phyloP scores from a whole-genome alignment of 1,140 invertebrate species.

The Lucilia sericata region DNA sequence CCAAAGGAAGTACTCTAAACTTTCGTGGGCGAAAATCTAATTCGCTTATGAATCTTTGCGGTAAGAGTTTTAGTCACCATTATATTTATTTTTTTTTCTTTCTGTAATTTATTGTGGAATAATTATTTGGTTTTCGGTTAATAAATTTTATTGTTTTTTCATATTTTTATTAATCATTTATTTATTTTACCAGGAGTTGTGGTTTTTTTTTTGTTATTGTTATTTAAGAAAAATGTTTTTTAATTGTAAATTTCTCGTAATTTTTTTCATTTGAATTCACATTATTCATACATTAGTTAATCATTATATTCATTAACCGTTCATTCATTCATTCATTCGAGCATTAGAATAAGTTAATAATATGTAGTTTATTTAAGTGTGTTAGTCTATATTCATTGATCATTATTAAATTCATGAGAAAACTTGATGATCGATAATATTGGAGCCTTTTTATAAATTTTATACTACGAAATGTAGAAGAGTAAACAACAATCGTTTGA shows the following conservation, averaged over 20 bases:
- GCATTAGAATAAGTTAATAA: too few relatives aligned
- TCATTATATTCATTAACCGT: too few relatives aligned
- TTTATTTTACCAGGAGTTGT: neutral
- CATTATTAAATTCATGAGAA: too few relatives aligned
- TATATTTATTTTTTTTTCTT: neutral
- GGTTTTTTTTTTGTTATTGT: neutral
- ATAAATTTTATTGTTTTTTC: slow-evolving; percentile 16
- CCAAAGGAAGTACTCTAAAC: slow-evolving; percentile 72
- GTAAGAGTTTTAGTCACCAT: slow-evolving; percentile 73
- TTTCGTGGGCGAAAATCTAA: slow-evolving; percentile 85
- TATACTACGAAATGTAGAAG: too few relatives aligned
- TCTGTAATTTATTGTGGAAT: neutral
- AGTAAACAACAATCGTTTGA: too few relatives aligned
- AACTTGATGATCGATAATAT: too few relatives aligned
- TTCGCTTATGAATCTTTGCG: slow-evolving; percentile 93
- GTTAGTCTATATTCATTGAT: too few relatives aligned
- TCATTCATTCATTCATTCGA: too few relatives aligned
- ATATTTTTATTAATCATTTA: neutral
- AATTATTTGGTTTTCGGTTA: slow-evolving; percentile 15
- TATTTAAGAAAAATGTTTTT: neutral
- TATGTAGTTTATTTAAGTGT: too few relatives aligned
- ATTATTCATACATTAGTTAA: too few relatives aligned
- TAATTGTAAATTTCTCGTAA: neutral
- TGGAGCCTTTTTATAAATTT: too few relatives aligned
- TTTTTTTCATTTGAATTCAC: too few relatives aligned